Conservation (phyloP, 1,140 invertebrate genomes). For the Gonatopus flavifemur region DNA sequence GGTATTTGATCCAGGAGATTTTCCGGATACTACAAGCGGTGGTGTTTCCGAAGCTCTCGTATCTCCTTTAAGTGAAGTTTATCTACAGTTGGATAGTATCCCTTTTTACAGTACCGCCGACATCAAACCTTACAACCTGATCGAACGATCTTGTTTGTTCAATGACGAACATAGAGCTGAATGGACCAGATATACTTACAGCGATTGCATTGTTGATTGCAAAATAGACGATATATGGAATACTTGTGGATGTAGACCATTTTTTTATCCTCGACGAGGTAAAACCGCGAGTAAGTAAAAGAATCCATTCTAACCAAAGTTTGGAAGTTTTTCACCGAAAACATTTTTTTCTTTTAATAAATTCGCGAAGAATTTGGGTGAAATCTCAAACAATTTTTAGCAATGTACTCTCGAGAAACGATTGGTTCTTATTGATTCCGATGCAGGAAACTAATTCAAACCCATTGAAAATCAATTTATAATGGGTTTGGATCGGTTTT, state of each 20-base stretch:
- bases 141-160: conserved; percentile 62
- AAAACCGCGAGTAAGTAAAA: too few relatives aligned
- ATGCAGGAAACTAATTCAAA: too few relatives aligned
- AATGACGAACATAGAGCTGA: conserved; percentile 46
- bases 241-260: conserved; percentile 62
- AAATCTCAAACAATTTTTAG: too few relatives aligned
- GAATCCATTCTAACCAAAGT: too few relatives aligned
- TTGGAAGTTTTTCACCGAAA: too few relatives aligned
- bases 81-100: conserved; percentile 25
- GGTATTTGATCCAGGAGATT: conserved; percentile 55
- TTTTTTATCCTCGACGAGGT: conserved; percentile 39
- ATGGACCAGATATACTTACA: conserved; percentile 59
- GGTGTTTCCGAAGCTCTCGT: conserved; percentile 37
- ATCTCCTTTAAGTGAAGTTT: conserved; percentile 23
- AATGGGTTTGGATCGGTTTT: too few relatives aligned
- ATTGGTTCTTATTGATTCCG: too few relatives aligned
- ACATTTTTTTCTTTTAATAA: too few relatives aligned
- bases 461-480: too few relatives aligned
- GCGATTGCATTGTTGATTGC: conserved; percentile 62
- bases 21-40: conserved; percentile 49
- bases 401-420: too few relatives aligned
- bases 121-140: conserved; percentile 19
- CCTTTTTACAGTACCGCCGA: conserved; percentile 25
- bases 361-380: too few relatives aligned
- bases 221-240: conserved; percentile 53